These are phyloP conservation scores for Neodiprion fabricii DNA, from an alignment of 1,140 invertebrate genomes.

Conservation along the genomic window DNA sequence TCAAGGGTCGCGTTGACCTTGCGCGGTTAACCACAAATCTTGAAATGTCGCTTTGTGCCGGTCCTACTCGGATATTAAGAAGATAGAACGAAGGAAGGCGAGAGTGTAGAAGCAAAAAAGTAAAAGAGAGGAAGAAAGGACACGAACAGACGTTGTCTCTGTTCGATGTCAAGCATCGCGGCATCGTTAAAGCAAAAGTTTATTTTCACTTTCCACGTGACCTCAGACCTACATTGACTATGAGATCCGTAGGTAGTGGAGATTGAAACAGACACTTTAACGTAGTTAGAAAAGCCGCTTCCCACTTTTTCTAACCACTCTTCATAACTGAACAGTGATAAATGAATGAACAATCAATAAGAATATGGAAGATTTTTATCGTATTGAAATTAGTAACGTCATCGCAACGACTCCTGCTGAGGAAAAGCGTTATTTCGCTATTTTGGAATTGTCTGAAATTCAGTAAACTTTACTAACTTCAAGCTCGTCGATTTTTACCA, in stretches of 20 bases:
- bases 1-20: not conserved
- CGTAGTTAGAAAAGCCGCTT: not conserved
- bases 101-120: not conserved
- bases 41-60: not conserved
- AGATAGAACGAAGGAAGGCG: not conserved
- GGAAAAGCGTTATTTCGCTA: too few relatives aligned
- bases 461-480: too few relatives aligned
- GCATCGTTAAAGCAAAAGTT: slow-evolving; percentile 5
- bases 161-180: not conserved
- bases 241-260: not conserved
- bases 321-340: too few relatives aligned
- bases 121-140: not conserved
- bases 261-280: not conserved
- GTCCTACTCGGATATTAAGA: not conserved
- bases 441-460: too few relatives aligned
- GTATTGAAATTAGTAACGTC: too few relatives aligned
- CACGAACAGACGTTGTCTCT: not conserved
- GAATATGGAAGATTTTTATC: too few relatives aligned
- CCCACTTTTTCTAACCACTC: too few relatives aligned
- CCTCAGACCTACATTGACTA: not conserved
- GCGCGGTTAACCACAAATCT: not conserved
- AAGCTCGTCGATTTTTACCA: too few relatives aligned
- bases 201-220: slow-evolving; percentile 5
- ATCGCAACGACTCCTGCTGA: too few relatives aligned
- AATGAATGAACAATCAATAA: too few relatives aligned